Evolutionary conservation across 2,113 vertebrate species (phyloP).

Genomic region (Limanda limanda): DNA sequence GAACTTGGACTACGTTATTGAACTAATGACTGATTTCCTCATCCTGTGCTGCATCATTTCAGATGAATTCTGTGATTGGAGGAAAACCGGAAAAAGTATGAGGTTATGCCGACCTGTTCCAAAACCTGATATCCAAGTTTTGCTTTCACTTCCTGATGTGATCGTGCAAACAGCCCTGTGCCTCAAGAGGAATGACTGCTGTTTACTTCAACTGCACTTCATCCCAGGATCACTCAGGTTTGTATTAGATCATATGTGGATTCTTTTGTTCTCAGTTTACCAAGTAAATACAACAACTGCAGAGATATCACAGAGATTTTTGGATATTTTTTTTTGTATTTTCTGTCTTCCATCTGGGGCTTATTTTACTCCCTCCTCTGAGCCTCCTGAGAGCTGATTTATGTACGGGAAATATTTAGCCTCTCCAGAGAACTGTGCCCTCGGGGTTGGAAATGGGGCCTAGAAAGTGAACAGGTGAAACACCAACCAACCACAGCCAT

Average conservation of each 20-base stretch:
- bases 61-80: conserved; percentile 3
- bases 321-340: background rate
- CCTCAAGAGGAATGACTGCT: background rate
- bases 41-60: background rate
- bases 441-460: conserved; percentile 29
- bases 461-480: conserved; percentile 47
- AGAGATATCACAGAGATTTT: background rate
- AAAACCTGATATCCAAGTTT: conserved; percentile 37
- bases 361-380: conserved; percentile 2
- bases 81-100: conserved; percentile 41
- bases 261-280: background rate
- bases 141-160: conserved; percentile 59
- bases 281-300: background rate
- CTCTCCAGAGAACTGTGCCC: conserved; percentile 37
- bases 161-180: background rate
- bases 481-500: conserved; percentile 9
- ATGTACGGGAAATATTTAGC: conserved; percentile 14
- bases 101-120: conserved; percentile 20
- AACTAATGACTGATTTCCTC: conserved; percentile 1
- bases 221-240: background rate
- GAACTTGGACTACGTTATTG: background rate
- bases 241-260: background rate
- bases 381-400: conserved; percentile 14
- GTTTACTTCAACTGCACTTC: background rate
- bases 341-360: background rate